Percentiles rank a stretch among this genome's conserved stretches.
These are phyloP conservation scores for Sialia sialis DNA, from an alignment of 2,113 vertebrate species.

Conservation along the genomic window DNA sequence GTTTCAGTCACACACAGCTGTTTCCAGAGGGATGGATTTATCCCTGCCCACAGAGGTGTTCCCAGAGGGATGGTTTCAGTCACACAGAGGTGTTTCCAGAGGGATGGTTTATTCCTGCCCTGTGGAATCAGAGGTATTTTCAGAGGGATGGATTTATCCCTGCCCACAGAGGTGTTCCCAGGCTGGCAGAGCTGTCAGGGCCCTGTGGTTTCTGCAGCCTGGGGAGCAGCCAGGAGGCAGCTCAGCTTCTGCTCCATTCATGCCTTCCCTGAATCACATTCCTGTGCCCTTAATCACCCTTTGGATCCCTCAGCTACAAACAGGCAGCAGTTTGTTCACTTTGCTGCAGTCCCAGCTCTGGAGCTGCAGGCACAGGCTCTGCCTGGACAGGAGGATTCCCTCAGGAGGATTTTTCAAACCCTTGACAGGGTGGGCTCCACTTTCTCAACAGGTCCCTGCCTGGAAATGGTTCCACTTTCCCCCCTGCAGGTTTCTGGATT, in stretches of 20 bases:
- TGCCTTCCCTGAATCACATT: conserved; percentile 8
- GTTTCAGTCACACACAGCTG: too few relatives aligned
- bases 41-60: too few relatives aligned
- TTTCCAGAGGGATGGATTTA: too few relatives aligned
- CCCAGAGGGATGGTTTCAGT: too few relatives aligned
- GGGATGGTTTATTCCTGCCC: too few relatives aligned
- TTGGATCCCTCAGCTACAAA: neutral
- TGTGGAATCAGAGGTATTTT: too few relatives aligned
- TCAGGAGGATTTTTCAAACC: accelerated
- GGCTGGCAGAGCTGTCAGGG: neutral
- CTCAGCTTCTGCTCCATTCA: neutral
- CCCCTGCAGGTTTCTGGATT: neutral
- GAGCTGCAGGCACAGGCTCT: neutral
- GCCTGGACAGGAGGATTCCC: neutral
- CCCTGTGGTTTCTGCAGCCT: neutral
- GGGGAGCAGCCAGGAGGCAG: neutral
- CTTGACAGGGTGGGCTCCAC: accelerated
- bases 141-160: too few relatives aligned
- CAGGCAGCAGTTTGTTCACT: conserved; percentile 2
- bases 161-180: neutral
- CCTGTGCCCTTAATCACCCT: neutral
- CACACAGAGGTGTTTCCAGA: too few relatives aligned
- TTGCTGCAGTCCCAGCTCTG: neutral
- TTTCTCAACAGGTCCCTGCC: neutral
- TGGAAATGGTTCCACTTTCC: neutral